Base-by-base conservation (phyloP, 2,888 invertebrate species). In the Lepeophtheirus nordmannii region DNA sequence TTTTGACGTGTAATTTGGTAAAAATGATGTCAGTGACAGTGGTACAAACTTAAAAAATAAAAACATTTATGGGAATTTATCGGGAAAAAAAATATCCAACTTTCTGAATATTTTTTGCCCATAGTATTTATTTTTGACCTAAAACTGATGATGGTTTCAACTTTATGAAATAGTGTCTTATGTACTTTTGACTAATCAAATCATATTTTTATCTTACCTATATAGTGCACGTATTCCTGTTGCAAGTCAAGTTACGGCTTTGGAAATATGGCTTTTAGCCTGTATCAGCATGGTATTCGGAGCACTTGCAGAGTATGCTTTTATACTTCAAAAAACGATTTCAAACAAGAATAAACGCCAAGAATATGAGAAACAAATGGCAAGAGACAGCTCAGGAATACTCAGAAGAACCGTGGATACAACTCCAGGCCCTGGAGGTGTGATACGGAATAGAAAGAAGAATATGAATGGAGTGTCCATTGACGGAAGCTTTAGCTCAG, bases 221-320 rank as follows among this genome's bases (percentile, higher is more conserved):
- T 30, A 30, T 30, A 66, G 66, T 17, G 58, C 66, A 17, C 66
- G 66, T 12, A 66, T 66, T 37, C 66, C 66, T 14, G 66, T 66
- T 38, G 58, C 66, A 14, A 66, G 58, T 40, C 37, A 23, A 22
- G 66, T 66, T 22, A 66, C 66, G 2, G 66, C 66, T 23, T 40
- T 66, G 46, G 66, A 66, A 40, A 58, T 66, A 14, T 66, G 66
- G 66, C 46, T 66, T 17, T 22, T 66, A n/a, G 66, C 66, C 46
- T 66, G 66, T 60, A 66, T 66, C 22, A 58, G 58, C 1, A 37
- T 66, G n/a, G 66, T 66, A 10, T 66, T 66, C 22, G 58, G 58
- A n/a, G 58, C 66, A 10, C 46, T 66, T 38, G 46, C 58, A 14
- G 66, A 66, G 30, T 66, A 66, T 46, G 66, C 66, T 23, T 41